Conservation (phyloP, 2,113 vertebrate species). For the Halcyon senegalensis region DNA sequence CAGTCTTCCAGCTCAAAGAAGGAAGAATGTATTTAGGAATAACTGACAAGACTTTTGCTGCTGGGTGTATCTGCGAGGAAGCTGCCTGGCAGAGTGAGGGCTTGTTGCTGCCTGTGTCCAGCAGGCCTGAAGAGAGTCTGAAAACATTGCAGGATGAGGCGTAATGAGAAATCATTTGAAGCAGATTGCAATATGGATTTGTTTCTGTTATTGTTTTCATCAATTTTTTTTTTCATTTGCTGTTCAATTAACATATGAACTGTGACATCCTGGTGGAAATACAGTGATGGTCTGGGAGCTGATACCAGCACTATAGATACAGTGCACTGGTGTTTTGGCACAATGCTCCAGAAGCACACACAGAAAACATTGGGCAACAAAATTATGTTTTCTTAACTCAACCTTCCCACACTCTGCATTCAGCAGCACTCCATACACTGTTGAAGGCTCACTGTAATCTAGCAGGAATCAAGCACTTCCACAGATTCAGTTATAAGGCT, state of each 20-base stretch:
- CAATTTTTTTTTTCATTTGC: neutral
- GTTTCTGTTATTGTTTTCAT: neutral
- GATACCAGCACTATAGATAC: neutral
- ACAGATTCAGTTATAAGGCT: neutral
- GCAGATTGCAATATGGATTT: neutral
- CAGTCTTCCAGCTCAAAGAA: neutral
- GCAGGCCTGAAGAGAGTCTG: neutral
- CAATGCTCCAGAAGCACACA: neutral
- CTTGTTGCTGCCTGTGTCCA: rapidly evolving
- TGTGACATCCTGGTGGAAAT: rapidly evolving
- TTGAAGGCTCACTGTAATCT: neutral
- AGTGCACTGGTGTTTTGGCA: neutral
- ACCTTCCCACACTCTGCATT: neutral
- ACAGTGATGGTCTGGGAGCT: neutral
- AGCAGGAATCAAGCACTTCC: neutral
- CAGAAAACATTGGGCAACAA: neutral
- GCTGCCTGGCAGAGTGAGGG: neutral
- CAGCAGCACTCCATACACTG: neutral
- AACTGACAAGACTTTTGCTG: neutral
- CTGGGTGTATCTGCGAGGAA: neutral
- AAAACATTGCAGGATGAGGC: neutral
- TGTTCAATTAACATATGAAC: neutral
- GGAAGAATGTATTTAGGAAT: neutral
- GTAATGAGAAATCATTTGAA: neutral
- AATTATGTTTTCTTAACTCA: neutral